phyloP scores from a whole-genome alignment of 2,797 vertebrate species.

The Hypotaenidia okinawae region DNA sequence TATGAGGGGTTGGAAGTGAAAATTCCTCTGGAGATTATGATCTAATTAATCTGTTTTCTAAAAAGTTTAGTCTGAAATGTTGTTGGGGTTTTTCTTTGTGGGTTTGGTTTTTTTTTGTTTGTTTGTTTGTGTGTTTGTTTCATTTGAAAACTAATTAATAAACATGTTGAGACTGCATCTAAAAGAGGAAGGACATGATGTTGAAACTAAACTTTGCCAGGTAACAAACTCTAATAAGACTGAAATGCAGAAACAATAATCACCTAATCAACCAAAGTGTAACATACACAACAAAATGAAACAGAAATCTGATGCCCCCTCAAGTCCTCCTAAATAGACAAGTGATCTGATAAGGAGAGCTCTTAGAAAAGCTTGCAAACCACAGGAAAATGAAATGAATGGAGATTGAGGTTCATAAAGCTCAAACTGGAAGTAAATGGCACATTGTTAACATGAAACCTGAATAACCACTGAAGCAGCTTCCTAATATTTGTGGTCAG shows the following conservation, averaged over 20 bases:
- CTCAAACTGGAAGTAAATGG: neutral
- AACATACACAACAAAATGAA: neutral
- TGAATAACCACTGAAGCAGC: neutral
- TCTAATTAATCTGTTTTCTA: neutral
- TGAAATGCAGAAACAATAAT: neutral
- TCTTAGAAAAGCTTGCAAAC: neutral
- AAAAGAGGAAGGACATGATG: neutral
- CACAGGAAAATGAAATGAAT: neutral
- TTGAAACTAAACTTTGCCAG: neutral
- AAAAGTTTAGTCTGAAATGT: neutral
- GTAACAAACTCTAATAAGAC: neutral
- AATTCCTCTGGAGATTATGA: neutral
- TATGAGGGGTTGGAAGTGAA: neutral
- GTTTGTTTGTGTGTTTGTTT: neutral
- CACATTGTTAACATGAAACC: neutral
- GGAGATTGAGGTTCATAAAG: neutral
- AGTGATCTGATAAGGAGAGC: neutral
- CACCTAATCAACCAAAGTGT: neutral
- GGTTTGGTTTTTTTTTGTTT: too few species aligned
- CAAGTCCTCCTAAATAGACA: neutral
- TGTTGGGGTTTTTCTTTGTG: too few species aligned
- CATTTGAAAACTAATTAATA: neutral
- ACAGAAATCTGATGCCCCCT: neutral
- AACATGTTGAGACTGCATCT: neutral
- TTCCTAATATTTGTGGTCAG: neutral